Evolutionary conservation across 2,797 vertebrate species (phyloP).

Genomic region (Novumbra hubbsi): DNA sequence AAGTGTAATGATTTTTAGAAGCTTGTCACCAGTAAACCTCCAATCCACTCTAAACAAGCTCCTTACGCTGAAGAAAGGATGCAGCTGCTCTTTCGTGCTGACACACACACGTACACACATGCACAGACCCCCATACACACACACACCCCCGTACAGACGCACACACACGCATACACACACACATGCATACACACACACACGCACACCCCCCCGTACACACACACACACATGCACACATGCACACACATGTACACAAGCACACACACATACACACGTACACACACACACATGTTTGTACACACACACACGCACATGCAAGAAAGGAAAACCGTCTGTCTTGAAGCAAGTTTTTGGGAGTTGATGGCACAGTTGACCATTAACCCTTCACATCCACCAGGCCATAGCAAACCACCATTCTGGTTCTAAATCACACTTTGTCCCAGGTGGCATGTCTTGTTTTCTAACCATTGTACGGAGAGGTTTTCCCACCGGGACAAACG

Average conservation of each 20-base stretch:
- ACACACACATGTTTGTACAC: slow-evolving; percentile 5
- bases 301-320: slow-evolving; percentile 15
- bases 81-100: background rate
- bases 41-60: background rate
- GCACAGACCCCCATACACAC: too few species aligned
- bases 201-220: background rate
- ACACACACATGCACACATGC: background rate
- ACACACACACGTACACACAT: background rate
- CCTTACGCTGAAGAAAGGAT: background rate
- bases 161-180: background rate
- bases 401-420: too few species aligned
- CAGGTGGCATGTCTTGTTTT: too few species aligned
- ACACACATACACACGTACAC: background rate
- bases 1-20: background rate
- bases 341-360: too few species aligned
- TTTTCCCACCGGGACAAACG: too few species aligned
- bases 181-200: too few species aligned
- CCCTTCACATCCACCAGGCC: too few species aligned
- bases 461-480: too few species aligned
- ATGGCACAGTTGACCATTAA: too few species aligned
- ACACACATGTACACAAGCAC: background rate
- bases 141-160: background rate
- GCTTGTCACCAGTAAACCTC: background rate
- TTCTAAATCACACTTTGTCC: too few species aligned
- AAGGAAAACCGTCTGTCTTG: too few species aligned